Evolutionary conservation across 2,113 vertebrate species (phyloP).

Genomic region (Prinia subflava): DNA sequence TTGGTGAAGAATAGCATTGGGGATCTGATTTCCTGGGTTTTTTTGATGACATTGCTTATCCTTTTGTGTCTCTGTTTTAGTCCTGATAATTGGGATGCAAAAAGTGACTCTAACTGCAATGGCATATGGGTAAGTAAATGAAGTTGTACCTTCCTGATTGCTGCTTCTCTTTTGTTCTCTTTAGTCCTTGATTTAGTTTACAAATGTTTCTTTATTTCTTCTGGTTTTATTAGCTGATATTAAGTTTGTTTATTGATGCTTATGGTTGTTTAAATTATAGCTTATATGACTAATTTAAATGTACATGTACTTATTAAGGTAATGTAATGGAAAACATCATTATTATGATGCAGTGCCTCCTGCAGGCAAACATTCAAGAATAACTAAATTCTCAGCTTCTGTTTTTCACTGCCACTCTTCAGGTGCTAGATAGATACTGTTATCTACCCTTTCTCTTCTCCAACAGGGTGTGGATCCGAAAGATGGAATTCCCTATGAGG

Average conservation of each 20-base stretch:
- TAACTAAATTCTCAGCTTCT: neutral
- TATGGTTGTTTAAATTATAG: conserved; percentile 21
- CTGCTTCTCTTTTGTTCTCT: neutral
- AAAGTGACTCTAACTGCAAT: conserved; percentile 77
- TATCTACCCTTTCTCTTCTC: neutral
- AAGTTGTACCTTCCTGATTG: neutral
- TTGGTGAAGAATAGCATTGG: neutral
- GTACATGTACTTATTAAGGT: neutral
- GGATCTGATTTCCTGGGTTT: neutral
- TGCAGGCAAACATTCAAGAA: neutral
- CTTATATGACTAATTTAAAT: neutral
- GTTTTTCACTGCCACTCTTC: neutral
- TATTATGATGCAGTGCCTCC: neutral
- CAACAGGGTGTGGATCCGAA: conserved; percentile 75
- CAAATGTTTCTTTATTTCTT: neutral
- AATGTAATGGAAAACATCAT: neutral
- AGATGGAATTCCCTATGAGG: conserved; percentile 75
- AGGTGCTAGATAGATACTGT: neutral
- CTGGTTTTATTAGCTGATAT: neutral
- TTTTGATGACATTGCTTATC: neutral
- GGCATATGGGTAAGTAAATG: conserved; percentile 77
- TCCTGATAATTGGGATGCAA: conserved; percentile 71
- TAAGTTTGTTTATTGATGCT: neutral
- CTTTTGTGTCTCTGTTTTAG: conserved; percentile 29
- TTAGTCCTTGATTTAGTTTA: neutral